Conservation (phyloP, 2,888 invertebrate genomes). For the Idaea biselata region DNA sequence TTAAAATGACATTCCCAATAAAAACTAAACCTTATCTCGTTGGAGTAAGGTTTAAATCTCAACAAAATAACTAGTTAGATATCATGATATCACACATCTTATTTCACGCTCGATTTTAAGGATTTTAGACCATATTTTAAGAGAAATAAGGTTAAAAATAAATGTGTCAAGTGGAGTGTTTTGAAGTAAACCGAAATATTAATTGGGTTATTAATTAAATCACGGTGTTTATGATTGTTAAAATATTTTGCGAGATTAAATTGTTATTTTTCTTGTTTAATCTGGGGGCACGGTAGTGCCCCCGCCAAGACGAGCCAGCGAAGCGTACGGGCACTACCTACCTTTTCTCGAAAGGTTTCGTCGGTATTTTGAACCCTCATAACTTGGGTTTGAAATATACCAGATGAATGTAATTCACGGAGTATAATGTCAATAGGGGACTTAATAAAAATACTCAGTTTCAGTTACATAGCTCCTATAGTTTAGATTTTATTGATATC, state of each 20-base stretch:
- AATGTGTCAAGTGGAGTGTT: not conserved
- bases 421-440: too few relatives aligned
- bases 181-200: conserved; percentile 15
- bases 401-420: too few relatives aligned
- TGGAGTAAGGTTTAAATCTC: not conserved
- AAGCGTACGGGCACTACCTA: too few relatives aligned
- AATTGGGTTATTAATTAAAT: conserved; percentile 14
- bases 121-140: not conserved
- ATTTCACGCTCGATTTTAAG: not conserved
- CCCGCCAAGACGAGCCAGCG: too few relatives aligned
- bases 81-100: not conserved
- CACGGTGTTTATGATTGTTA: conserved; percentile 2
- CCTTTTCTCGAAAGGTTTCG: too few relatives aligned
- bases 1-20: not conserved
- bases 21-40: not conserved
- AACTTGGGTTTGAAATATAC: too few relatives aligned
- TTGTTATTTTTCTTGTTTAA: not conserved
- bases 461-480: too few relatives aligned
- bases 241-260: not conserved
- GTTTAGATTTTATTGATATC: too few relatives aligned
- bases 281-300: too few relatives aligned
- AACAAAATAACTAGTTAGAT: not conserved
- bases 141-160: not conserved
- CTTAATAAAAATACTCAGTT: too few relatives aligned
- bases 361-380: too few relatives aligned